These are phyloP conservation scores for Nycticorax nycticorax DNA, from an alignment of 2,113 vertebrate genomes.

Conservation along the genomic window DNA sequence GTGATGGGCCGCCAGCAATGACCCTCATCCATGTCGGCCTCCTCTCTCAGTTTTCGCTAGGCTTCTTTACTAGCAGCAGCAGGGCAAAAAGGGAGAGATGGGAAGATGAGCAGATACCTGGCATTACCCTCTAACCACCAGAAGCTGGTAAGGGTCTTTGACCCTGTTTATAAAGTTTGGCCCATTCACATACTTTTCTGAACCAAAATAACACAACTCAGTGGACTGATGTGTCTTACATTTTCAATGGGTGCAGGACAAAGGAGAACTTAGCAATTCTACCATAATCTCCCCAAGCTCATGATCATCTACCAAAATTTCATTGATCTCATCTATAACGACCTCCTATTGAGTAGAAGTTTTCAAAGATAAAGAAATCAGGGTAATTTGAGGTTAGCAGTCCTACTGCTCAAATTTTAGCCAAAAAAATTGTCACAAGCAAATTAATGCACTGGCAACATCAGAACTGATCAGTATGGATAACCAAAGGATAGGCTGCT, in stretches of 20 bases:
- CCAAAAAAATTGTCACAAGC: neutral
- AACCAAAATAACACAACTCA: neutral
- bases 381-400: neutral
- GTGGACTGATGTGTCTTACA: neutral
- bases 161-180: neutral
- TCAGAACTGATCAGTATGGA: neutral
- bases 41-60: neutral
- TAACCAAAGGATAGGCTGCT: neutral
- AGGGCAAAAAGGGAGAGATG: neutral
- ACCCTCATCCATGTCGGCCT: accelerated
- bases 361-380: neutral
- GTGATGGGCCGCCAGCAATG: neutral
- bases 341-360: neutral
- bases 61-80: neutral
- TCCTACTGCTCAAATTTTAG: neutral
- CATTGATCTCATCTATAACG: neutral
- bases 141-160: neutral
- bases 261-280: neutral
- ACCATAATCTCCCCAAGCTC: neutral
- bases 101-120: neutral
- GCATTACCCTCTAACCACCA: neutral
- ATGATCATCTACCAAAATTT: neutral
- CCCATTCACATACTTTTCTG: neutral
- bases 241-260: neutral
- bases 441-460: neutral